These are phyloP conservation scores for Porites lobata DNA, from an alignment of 92 coral and sea anemone genomes.

Conservation along the genomic window DNA sequence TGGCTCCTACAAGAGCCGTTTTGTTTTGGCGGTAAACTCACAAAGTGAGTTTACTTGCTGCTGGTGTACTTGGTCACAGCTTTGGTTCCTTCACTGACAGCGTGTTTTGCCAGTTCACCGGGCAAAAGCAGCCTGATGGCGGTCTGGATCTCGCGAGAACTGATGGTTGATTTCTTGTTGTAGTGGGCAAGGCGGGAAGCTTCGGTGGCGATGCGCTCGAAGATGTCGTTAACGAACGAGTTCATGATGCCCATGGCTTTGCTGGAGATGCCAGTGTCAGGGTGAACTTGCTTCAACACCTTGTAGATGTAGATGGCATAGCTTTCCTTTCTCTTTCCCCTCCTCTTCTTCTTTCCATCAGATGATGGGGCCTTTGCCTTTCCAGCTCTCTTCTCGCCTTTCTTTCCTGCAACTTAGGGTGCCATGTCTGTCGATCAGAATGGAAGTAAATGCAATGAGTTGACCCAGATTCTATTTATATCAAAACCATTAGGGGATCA, in stretches of 20 bases:
- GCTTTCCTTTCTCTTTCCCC: slow-evolving; percentile 75
- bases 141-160: slow-evolving; percentile 87
- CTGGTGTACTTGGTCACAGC: slow-evolving; percentile 99
- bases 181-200: slow-evolving; percentile 92
- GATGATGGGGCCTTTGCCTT: not conserved
- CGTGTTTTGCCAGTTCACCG: slow-evolving; percentile 81
- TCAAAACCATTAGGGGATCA: no score
- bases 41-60: slow-evolving; percentile 87
- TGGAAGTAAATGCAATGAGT: no score
- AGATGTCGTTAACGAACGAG: slow-evolving; percentile 90
- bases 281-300: slow-evolving; percentile 36
- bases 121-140: slow-evolving; percentile 72
- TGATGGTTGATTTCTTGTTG: slow-evolving; percentile 88
- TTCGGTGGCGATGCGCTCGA: slow-evolving; percentile 94
- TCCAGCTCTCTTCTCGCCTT: slow-evolving; percentile 20
- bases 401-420: slow-evolving; percentile 1
- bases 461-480: no score
- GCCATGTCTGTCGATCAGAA: not conserved
- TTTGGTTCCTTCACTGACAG: slow-evolving; percentile 97
- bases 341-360: slow-evolving; percentile 43
- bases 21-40: no score
- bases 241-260: slow-evolving; percentile 97
- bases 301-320: slow-evolving; percentile 79
- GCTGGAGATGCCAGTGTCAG: slow-evolving; percentile 94
- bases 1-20: no score